Conservation (phyloP, 2,797 vertebrate species). For the Xiphophorus birchmanni region DNA sequence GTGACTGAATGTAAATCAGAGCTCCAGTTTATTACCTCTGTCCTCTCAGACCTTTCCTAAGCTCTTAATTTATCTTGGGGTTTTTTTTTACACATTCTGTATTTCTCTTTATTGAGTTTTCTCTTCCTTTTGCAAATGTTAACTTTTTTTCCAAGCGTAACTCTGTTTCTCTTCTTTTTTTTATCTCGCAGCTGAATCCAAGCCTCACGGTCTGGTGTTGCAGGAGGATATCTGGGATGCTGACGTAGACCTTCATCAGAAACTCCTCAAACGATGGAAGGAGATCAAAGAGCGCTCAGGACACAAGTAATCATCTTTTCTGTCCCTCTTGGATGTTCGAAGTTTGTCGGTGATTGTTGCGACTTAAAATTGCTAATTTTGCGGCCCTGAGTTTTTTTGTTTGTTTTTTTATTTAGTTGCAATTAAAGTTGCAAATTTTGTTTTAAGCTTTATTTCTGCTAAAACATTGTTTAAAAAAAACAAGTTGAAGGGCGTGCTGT, state of each 20-base stretch:
- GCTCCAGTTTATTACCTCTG: not conserved
- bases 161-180: not conserved
- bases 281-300: constrained; percentile 87
- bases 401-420: too few relatives aligned
- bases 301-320: constrained; percentile 80
- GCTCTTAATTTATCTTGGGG: not conserved
- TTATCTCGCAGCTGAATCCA: constrained; percentile 85
- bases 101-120: not conserved
- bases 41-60: not conserved
- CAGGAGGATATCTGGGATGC: constrained; percentile 94
- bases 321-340: not conserved
- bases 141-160: not conserved
- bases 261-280: constrained; percentile 89
- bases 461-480: too few relatives aligned
- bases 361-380: too few relatives aligned
- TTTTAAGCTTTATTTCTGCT: too few relatives aligned
- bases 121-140: not conserved
- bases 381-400: too few relatives aligned
- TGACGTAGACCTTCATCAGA: constrained; percentile 94
- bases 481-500: too few relatives aligned
- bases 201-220: constrained; percentile 85
- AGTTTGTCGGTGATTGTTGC: too few relatives aligned
- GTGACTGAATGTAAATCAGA: not conserved
- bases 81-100: not conserved
- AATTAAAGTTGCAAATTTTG: too few relatives aligned